phyloP scores from a whole-genome alignment of 2,888 invertebrate genomes.

The Nephrotoma flavescens region DNA sequence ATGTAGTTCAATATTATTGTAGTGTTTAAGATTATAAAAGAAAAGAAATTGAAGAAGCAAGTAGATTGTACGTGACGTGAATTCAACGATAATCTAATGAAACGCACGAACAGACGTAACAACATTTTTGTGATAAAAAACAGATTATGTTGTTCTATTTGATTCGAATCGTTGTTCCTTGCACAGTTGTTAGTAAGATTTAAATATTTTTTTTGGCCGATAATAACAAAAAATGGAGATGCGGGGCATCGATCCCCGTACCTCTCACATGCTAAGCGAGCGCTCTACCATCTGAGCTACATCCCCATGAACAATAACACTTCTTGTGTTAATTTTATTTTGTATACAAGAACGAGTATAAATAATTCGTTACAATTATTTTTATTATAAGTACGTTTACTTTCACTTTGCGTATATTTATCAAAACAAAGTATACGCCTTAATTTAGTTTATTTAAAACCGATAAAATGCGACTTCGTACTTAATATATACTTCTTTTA shows the following conservation, averaged over 20 bases:
- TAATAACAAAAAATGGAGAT: constrained; percentile 42
- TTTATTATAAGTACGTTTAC: too few species aligned
- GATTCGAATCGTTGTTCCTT: not conserved
- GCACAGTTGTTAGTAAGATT: not conserved
- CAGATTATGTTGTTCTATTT: not conserved
- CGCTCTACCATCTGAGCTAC: constrained; percentile 90
- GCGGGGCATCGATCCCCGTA: constrained; percentile 91
- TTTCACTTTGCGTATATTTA: too few species aligned
- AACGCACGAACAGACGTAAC: not conserved
- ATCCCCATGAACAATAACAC: constrained; percentile 35
- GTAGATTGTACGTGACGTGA: not conserved
- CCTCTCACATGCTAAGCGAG: constrained; percentile 92
- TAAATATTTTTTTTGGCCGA: too few species aligned
- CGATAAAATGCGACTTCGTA: too few species aligned
- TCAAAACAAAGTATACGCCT: not conserved
- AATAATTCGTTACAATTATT: too few species aligned
- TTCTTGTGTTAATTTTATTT: too few species aligned
- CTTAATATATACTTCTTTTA: too few species aligned
- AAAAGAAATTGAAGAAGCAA: not conserved
- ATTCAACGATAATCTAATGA: not conserved
- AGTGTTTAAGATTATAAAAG: not conserved
- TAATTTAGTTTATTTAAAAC: too few species aligned
- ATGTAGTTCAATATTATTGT: not conserved
- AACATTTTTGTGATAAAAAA: not conserved
- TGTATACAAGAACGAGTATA: too few species aligned